Percentiles rank a stretch among this genome's conserved stretches.
Conservation (phyloP, 2,888 invertebrate species). For the Schizaphis graminum region DNA sequence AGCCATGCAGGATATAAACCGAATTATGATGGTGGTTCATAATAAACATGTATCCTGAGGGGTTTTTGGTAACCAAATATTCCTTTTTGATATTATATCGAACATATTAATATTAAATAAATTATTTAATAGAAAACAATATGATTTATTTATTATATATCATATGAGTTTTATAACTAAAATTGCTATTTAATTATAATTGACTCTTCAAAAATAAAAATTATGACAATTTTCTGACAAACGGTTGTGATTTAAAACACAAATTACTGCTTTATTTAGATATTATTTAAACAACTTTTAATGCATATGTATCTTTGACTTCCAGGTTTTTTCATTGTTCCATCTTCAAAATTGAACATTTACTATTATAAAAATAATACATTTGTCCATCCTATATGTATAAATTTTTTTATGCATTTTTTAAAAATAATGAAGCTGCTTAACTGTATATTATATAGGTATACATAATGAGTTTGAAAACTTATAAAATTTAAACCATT, state of each 20-base stretch:
- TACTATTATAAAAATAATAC: neutral
- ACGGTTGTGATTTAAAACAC: neutral
- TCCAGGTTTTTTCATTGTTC: neutral
- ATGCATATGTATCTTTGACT: neutral
- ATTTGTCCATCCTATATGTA: neutral
- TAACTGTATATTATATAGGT: neutral
- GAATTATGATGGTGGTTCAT: constrained; percentile 16
- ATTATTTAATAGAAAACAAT: neutral
- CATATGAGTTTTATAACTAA: neutral
- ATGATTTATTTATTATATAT: neutral
- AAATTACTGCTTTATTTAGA: neutral
- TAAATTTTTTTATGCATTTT: neutral
- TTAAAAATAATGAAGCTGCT: neutral
- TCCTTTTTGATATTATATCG: constrained; percentile 17
- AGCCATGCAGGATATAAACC: constrained; percentile 13
- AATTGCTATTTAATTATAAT: neutral
- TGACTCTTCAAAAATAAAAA: neutral
- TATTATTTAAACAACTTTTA: neutral
- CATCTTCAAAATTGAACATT: neutral
- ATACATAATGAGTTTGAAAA: neutral
- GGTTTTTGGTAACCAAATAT: constrained; percentile 14
- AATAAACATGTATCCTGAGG: constrained; percentile 14
- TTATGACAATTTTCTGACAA: neutral
- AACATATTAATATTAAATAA: neutral
- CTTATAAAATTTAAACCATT: neutral